Evolutionary conservation across 92 coral and sea anemone species (phyloP), one percentile per base, ranked within the genome.

Genomic region (Umimayanthus chanpuru): DNA sequence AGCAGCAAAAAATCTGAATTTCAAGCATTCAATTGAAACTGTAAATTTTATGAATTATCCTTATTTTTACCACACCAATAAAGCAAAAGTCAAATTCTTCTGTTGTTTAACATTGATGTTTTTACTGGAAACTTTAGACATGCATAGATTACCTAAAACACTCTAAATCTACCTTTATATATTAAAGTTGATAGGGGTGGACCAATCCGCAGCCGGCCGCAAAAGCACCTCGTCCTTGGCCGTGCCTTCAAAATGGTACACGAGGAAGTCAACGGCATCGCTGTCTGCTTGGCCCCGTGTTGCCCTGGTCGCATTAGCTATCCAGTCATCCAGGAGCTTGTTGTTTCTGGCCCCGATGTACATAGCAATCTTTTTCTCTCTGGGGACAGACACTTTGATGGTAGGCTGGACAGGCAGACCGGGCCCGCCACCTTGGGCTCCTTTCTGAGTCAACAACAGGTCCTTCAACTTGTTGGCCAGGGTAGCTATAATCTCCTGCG

Each of bases 291-390:
- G 94, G 23, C 85, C 91, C 39, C 73, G 40, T 20, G 86, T 77
- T 9, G 93, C 94, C 32, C 94, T 85, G 84, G 86, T 39, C 0
- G 94, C 94, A 43, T 91, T 90, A 2, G 94, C 83, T 18, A 89
- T 91, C 94, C 91, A 88, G 79, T 88, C 92, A 40, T 91, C 91
- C 47, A 88, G 87, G n/a, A 80, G 61, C 16, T 78, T 76, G 91
- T 89, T 85, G 55, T 89, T 91, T 65, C 90, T 91, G 68, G 88
- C 50, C 6, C 90, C 94, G 9, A 38, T 53, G 41, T 89, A 91
- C 92, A 44, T 91, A n/a, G 90, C 82, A 28, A 89, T 64, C 64
- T 84, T 49, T 77, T 73, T 44, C 82, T 89, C 88, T 18, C 90
- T 16, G 5, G 88, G 92, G 11, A 92, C 86, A 2, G 85, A 64